Conservation (phyloP, 2,113 vertebrate species). For the Philantomba maxwellii region DNA sequence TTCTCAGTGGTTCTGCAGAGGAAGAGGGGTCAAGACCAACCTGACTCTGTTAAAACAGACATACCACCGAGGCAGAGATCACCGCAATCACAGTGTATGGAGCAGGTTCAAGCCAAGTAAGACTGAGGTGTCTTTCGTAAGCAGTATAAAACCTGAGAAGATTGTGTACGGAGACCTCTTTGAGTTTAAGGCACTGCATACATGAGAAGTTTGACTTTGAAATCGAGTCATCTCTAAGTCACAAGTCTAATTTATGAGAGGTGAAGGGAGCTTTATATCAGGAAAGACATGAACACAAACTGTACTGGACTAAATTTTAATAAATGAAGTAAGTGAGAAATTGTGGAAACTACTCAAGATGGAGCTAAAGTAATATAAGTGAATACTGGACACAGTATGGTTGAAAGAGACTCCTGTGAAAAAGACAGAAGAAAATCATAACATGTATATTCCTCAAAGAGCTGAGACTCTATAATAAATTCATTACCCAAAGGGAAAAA, state of each 20-base stretch:
- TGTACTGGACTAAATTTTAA: not conserved
- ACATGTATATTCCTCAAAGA: not conserved
- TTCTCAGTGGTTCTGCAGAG: not conserved
- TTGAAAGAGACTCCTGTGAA: not conserved
- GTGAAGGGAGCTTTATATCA: not conserved
- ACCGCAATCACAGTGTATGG: not conserved
- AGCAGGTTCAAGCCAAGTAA: rapidly evolving
- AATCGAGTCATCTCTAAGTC: not conserved
- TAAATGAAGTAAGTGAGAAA: not conserved
- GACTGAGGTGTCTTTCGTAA: not conserved
- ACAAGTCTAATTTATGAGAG: not conserved
- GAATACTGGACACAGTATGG: not conserved
- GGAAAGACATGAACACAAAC: not conserved
- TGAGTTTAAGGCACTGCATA: not conserved
- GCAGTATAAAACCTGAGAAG: not conserved
- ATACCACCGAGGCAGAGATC: rapidly evolving
- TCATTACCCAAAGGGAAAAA: not conserved
- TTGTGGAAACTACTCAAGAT: not conserved
- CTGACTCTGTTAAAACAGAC: not conserved
- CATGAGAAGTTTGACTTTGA: not conserved
- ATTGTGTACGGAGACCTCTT: not conserved
- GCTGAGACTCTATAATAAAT: not conserved
- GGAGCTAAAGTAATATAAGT: no score
- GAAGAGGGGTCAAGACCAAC: not conserved
- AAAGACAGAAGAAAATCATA: not conserved